Base-by-base conservation (phyloP, 1,140 invertebrate species). In the Diabrotica virgifera region DNA sequence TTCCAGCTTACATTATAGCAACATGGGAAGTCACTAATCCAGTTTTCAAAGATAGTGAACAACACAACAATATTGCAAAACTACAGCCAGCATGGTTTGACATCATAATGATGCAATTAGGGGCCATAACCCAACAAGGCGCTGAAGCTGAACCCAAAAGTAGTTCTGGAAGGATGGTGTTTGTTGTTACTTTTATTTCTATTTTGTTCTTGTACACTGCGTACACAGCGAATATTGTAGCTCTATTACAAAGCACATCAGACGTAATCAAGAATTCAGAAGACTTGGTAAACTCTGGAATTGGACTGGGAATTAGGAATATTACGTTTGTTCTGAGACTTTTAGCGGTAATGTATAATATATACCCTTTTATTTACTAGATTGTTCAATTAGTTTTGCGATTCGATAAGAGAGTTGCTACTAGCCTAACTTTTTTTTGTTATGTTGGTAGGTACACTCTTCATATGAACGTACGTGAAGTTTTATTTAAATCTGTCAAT, bases 241-340 rank as follows among this genome's bases (percentile, higher is more conserved):
- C 79, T 7, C 64, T 84, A 35, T 69, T 84, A 4, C 82, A 83
- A 64, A 79, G 81, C 0, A 80, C 80, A 5, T 77, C 79, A 0
- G 70, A 77, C 5, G 80, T 77, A n/a, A 82, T 84, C 8, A 76
- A 76, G 24, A 80, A 76, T 10, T 7, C 80, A 0, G 38, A 74
- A 6, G 79, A 82, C 60, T 71, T 84, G 5, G 71, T 80, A 4
- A 62, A 78, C 36, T 86, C 86, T 7, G 82, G 84, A 24, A 77
- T 88, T 5, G 82, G 82, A 65, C 76, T 88, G 36, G 86, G 82
- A 0, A 84, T 82, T 1, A 82, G 86, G 64, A 67, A 83, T 80
- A 50, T 81, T 7, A 2, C 24, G 4, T 24, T 24, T 24, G 24
- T 24, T 24, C 24, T 24, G 24, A 24, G 24, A 24, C 24, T 24